phyloP scores from a whole-genome alignment of 2,113 vertebrate species.

The Ptyas mucosa region DNA sequence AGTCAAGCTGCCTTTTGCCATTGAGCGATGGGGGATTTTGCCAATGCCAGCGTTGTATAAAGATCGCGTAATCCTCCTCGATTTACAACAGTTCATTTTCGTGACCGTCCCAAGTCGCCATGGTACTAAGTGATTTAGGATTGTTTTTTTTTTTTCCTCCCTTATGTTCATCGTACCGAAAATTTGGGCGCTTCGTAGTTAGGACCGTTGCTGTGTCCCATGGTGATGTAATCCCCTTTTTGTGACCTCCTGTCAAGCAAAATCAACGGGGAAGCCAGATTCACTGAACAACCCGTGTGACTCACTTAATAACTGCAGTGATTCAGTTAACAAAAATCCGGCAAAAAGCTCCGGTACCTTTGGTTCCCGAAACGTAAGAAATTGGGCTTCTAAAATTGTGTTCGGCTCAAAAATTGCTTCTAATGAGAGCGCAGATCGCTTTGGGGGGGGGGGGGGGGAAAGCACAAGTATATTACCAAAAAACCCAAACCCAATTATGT shows the following conservation, averaged over 20 bases:
- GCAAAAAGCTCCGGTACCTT: not conserved
- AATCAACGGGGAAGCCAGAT: too few species aligned
- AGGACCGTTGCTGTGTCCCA: not conserved
- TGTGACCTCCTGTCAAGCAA: too few species aligned
- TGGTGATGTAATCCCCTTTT: not conserved
- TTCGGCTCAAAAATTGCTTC: not conserved
- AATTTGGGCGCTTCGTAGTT: not conserved
- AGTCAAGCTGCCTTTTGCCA: not conserved
- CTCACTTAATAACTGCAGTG: too few species aligned
- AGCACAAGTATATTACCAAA: too few species aligned
- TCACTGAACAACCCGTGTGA: too few species aligned
- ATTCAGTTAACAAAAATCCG: too few species aligned
- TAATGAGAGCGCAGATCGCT: not conserved
- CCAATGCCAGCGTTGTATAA: not conserved
- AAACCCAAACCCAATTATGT: too few species aligned
- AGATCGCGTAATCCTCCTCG: too few species aligned
- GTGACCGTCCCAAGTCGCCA: not conserved
- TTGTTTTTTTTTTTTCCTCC: not conserved
- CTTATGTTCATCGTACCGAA: too few species aligned
- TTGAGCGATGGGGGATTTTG: not conserved
- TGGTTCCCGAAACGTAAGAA: not conserved
- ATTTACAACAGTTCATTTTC: not conserved
- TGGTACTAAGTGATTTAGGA: not conserved
- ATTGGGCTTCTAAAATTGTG: not conserved
- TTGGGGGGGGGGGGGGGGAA: too few species aligned